Evolutionary conservation across 2,888 invertebrate species (phyloP), one percentile per base, ranked within the genome.

Genomic region (Hecatera dysodea): DNA sequence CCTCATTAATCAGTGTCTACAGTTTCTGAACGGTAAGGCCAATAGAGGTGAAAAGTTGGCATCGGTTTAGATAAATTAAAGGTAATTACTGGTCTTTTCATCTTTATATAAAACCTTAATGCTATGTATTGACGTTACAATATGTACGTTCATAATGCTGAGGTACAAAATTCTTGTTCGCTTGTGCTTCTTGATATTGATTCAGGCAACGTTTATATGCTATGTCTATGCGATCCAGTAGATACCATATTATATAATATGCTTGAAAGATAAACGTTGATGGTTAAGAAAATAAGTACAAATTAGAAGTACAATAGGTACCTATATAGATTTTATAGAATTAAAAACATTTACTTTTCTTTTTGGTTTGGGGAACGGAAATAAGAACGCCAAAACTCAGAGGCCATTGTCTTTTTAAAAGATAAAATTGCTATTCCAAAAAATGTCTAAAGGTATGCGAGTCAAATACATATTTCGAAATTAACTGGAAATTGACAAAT

Each of bases 1-100:
- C 19, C 33, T 62, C 61, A 79, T 79, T 62, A 67, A 82, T 82
- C 80, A 72, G 22, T 72, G 79, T 79, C 80, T 59, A 59, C 36
- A 42, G 53, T 46, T 59, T 59, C 61, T 22, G 42, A 59, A 64
- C 60, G 65, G 67, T 67, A 68, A 72, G 29, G 44, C 11, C 12
- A 46, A 27, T 52, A 27, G 4, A 65, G 44, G 50, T 44, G 33
- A 65, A 66, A 78, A 53, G 68, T 79, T 66, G 64, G 22, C 29
- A 48, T 22, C 11, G 19, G 60, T 52, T 53, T 55, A 53, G 52
- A 68, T 80, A 50, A 62, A 59, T 53, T 36, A 55, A 33, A 72
- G 62, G 67, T 67, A 62, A 69, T 80, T 79, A 69, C 57, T 15
- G n/a, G 50, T 42, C 42, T 67, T 55, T 62, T 69, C 24, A 64